Base-by-base conservation (phyloP, 2,888 invertebrate genomes). In the Tetranychus truncatus region DNA sequence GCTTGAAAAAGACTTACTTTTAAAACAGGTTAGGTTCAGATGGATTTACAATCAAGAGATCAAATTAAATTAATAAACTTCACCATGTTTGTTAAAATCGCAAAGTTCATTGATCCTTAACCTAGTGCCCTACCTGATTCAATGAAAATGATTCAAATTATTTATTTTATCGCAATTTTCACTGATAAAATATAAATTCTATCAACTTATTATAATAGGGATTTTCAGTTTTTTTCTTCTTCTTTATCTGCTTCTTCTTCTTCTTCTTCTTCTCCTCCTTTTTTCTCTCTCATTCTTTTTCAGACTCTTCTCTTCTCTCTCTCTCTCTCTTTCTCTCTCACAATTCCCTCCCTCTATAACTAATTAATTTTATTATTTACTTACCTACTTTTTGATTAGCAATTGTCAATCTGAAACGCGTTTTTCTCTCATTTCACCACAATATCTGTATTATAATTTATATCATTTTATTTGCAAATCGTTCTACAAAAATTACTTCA, bases 251-350 rank as follows among this genome's bases (percentile, higher is more conserved):
- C 34, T 34, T 34, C 34, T 34, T 1, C 5, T 5, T 34, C 20
- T 66, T 3, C 20, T 20, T 66, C 66, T 66, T 20, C 66, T 20
- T 66, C 66, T 66, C 69, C 11, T 24, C 34, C 21, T 74, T 44
- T 2, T 67, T 18, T 15, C 66, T 75, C 66, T 66, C 24, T 76
- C 66, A 65, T 24, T 69, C 21, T 20, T n/a, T 69, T 69, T 24
- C 21, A 11, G 11, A 9, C n/a, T 69, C 69, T 69, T n/a, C n/a
- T 24, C 69, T 24, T 69, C 55, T 55, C 15, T 55, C 15, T 55
- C 15, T 55, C 15, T 55, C 11, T 24, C 34, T 45, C 71, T 44
- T 0, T 67, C 7, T 15, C 66, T 75, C 66, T 44, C 24, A 15
- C 8, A 1, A 15, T n/a, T 69, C n/a, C 69, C n/a, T 69, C 55